Percentiles rank a stretch among this genome's conserved stretches.
phyloP scores from a whole-genome alignment of 2,113 vertebrate genomes.

The Struthidea cinerea region DNA sequence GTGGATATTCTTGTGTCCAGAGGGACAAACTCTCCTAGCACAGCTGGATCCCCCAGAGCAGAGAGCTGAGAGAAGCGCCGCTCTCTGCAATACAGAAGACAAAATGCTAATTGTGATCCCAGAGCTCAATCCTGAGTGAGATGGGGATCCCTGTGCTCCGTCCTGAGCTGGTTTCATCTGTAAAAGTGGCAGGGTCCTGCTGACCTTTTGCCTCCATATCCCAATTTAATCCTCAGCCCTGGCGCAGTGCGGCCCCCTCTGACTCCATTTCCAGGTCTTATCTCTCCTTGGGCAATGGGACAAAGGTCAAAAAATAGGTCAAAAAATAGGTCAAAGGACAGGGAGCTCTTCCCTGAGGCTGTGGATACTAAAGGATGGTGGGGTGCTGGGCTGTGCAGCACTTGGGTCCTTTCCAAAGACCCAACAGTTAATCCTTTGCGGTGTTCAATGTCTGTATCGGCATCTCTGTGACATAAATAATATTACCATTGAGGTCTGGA shows the following conservation, averaged over 20 bases:
- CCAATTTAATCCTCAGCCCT: neutral
- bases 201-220: neutral
- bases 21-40: neutral
- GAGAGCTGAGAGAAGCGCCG: neutral
- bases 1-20: neutral
- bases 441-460: rapidly evolving
- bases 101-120: neutral
- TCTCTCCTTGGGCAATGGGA: neutral
- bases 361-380: neutral
- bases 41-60: neutral
- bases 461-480: neutral
- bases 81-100: neutral
- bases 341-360: neutral
- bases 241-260: rapidly evolving
- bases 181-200: neutral
- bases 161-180: neutral
- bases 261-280: neutral
- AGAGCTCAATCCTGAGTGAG: neutral
- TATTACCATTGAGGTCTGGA: rapidly evolving
- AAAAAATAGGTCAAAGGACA: too few species aligned
- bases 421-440: neutral
- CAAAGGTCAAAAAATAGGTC: too few species aligned
- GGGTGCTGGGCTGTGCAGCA: neutral
- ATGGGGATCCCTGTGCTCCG: neutral
- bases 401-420: neutral